Percentiles rank a stretch among this genome's conserved stretches.
Conservation (phyloP, 2,113 vertebrate genomes). For the Phyllopteryx taeniolatus region DNA sequence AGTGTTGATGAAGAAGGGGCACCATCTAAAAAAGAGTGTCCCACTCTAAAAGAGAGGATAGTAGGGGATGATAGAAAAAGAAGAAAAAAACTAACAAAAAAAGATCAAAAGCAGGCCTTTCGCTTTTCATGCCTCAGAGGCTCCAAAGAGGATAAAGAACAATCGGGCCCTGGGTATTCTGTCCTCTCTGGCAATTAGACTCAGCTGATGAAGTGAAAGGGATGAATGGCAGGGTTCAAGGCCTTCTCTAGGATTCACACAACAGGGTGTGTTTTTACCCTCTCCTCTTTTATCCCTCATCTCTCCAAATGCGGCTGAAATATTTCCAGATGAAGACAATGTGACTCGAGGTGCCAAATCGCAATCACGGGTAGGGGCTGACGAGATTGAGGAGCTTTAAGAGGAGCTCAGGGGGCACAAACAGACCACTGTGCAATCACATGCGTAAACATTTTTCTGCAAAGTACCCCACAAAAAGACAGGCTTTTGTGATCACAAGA, state of each 20-base stretch:
- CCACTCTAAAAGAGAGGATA: conserved; percentile 85
- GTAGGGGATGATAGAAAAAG: conserved; percentile 79
- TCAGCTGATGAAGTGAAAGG: conserved; percentile 99
- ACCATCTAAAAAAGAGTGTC: conserved; percentile 88
- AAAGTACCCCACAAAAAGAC: conserved; percentile 25
- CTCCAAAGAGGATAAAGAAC: conserved; percentile 99
- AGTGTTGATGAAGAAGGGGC: conserved; percentile 87
- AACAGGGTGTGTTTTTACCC: conserved; percentile 86
- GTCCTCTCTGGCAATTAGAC: conserved; percentile 99
- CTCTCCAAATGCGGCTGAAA: conserved; percentile 88
- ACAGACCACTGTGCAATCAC: conserved; percentile 41
- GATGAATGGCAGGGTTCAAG: conserved; percentile 99
- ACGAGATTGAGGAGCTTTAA: conserved; percentile 62
- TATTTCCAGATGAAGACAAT: conserved; percentile 95
- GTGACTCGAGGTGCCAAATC: conserved; percentile 71
- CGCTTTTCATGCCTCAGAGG: conserved; percentile 98
- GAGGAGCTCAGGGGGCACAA: conserved; percentile 52
- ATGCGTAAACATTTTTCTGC: conserved; percentile 29
- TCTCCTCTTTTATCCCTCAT: conserved; percentile 69
- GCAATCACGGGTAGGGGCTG: conserved; percentile 61
- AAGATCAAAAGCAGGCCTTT: conserved; percentile 97
- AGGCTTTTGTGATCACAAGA: not conserved
- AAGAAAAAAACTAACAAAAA: conserved; percentile 71
- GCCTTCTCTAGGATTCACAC: conserved; percentile 96
- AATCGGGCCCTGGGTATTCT: conserved; percentile 95